Evolutionary conservation across 92 coral and sea anemone species (phyloP), one percentile per base, ranked within the genome.

Genomic region (Porites lobata): DNA sequence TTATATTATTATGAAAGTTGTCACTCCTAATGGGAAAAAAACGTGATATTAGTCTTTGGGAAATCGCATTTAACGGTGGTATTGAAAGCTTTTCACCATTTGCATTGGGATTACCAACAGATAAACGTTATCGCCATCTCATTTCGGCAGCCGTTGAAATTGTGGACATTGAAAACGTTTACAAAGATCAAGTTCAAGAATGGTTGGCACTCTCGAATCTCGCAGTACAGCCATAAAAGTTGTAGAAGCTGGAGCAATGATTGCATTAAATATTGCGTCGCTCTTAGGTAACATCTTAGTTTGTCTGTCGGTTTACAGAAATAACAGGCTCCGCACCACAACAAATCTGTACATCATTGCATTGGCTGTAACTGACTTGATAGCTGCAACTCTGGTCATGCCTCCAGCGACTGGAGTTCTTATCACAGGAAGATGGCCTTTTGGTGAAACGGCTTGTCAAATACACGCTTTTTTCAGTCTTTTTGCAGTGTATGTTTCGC

Each of bases 331-430:
- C 24, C 71, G 71, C 1, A 66, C 71, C 15, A n/a, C 26, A 2
- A 66, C 22, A n/a, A 66, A 66, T 15, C 71, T 66, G 15, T 66
- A 66, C 32, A 66, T 66, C 26, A 66, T 66, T 8, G 71, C 71
- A 24, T 15, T 66, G 32, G 71, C 71, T 24, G 32, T 66, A 18
- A 66, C 20, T 24, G 71, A 66, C 71, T 24, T 66, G 32, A 3
- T 19, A 21, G 22, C 71, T 21, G 71, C 71, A n/a, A 24, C 19
- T 66, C 8, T 66, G 0, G 71, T 66, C 24, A 66, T 66, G 71
- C 71, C 71, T n/a, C 32, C 19, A 14, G 61, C 61, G 3, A 56
- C 61, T 2, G 61, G 61, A 56, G 61, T 56, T 56, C 61, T 56
- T 56, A 56, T 56, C 61, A 56, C 12, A 56, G 61, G 61, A 0